Base-by-base conservation (phyloP, 2,888 invertebrate genomes). In the Synanthedon myopaeformis region DNA sequence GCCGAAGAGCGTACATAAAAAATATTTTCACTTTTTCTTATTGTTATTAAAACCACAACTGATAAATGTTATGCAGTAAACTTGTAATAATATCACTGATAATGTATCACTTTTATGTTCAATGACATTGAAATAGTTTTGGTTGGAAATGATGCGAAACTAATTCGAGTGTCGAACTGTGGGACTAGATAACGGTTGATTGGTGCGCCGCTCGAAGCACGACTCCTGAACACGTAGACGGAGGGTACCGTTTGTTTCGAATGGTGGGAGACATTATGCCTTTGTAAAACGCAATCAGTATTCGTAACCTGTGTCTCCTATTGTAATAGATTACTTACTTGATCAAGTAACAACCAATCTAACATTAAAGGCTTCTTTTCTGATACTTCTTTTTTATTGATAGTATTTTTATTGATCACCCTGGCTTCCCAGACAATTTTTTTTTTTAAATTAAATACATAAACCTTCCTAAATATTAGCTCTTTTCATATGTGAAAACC, bases 161-260 rank as follows among this genome's bases (percentile, higher is more conserved):
- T 45, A 8, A 14, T 45, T 45, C 14, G 45, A n/a, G n/a, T 45
- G 45, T 45, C n/a, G 35, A 35, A 35, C 14, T 12, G 45, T 12
- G 45, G 5, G 10, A 3, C 45, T 13, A 14, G n/a, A n/a, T 45
- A 45, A 45, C 45, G 45, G 45, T 45, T 45, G 45, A 45, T 4
- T n/a, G 13, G 13, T 6, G 13, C 65, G 69, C 59, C 60, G 60
- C 69, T 61, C 63, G 58, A 59, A 59, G 56, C 61, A 62, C 59
- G 62, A 82, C 81, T 82, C 78, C 64, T 64, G 71, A 69, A 69
- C 70, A 69, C 61, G 64, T 63, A 59, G 61, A 57, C 64, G 58
- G 65, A n/a, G 60, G 66, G 66, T 63, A 60, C 55, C 55, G 61
- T 12, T 45, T 3, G 13, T 70, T 63, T 23, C 67, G 67, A 74